Evolutionary conservation across 2,113 vertebrate species (phyloP), one percentile per base, ranked within the genome.

Genomic region (Cyphomyrus plagiostoma): DNA sequence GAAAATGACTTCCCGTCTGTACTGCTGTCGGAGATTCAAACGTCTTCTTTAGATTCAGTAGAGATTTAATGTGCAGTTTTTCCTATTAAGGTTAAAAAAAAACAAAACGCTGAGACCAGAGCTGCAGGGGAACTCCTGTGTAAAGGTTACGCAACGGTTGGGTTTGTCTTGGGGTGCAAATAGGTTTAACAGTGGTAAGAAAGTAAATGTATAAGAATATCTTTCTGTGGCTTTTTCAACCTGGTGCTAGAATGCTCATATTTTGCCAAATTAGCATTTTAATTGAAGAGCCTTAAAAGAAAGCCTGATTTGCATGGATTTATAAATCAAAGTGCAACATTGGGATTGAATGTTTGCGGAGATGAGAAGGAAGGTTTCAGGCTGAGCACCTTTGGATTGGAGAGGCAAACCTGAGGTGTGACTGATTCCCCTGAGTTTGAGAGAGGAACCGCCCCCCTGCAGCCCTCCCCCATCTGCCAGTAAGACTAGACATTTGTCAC

Each of bases 401-500:
- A 2, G 48, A 50, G 48, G 23, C 46, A n/a, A 86, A 49, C 49
- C n/a, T 52, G 23, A 50, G 26, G 46, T 48, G 13, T 17, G 62
- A 46, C 30, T 46, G 35, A 49, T 56, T 89, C 88, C 56, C 50
- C 15, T 52, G 30, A 23, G n/a, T n/a, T 17, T 17, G 2, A 39
- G n/a, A 26, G 39, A 45, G 48, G 48, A 15, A 19, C 49, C 11
- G 23, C 2, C 49, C 13, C 26, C 52, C 23, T 39, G 66, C 56
- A 46, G 2, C 48, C 53, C 52, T 48, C 66, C 52, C 35, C 62
- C 21, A 17, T 23, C 35, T 30, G 85, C 17, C 82, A 84, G 21
- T 23, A 45, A 48, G 82, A 17, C 45, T 42, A 82, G 46, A 56
- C 70, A 91, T 89, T 89, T 89, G 85, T 89, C 89, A 91, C 52